Conservation (phyloP, 2,888 invertebrate genomes). For the Drosophila kanekoi region DNA sequence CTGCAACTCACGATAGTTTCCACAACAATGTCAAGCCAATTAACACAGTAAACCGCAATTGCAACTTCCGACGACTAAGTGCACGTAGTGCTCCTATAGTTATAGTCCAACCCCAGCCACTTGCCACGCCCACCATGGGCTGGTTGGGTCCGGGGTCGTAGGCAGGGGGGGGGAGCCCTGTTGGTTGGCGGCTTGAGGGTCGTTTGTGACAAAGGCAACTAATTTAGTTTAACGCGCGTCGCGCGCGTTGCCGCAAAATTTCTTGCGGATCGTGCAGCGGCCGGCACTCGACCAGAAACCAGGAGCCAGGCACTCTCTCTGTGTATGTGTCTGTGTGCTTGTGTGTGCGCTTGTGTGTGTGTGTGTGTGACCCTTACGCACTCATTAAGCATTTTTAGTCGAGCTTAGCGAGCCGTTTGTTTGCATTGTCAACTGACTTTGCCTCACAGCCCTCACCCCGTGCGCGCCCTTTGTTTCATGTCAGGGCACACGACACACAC, state of each 20-base stretch:
- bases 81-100: constrained; percentile 60
- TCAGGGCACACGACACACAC: not conserved
- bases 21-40: constrained; percentile 72
- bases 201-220: constrained; percentile 80
- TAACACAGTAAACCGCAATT: constrained; percentile 76
- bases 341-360: constrained; percentile 11
- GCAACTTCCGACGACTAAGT: constrained; percentile 77
- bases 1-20: constrained; percentile 57
- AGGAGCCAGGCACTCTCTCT: not conserved
- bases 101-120: constrained; percentile 32
- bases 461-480: constrained; percentile 17
- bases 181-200: constrained; percentile 50
- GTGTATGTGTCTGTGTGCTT: not conserved
- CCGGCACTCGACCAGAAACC: constrained; percentile 15
- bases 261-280: constrained; percentile 56
- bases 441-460: constrained; percentile 1
- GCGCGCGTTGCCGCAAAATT: constrained; percentile 73
- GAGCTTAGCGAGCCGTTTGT: constrained; percentile 79
- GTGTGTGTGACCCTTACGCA: constrained; percentile 56
- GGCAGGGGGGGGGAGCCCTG: not conserved
- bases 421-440: constrained; percentile 64
- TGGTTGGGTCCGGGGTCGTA: too few species aligned
- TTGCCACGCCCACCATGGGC: constrained; percentile 5
- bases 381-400: constrained; percentile 78
- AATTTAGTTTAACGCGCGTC: constrained; percentile 78